Evolutionary conservation across 2,888 invertebrate genomes (phyloP).

Genomic region (Saturnia pavonia): DNA sequence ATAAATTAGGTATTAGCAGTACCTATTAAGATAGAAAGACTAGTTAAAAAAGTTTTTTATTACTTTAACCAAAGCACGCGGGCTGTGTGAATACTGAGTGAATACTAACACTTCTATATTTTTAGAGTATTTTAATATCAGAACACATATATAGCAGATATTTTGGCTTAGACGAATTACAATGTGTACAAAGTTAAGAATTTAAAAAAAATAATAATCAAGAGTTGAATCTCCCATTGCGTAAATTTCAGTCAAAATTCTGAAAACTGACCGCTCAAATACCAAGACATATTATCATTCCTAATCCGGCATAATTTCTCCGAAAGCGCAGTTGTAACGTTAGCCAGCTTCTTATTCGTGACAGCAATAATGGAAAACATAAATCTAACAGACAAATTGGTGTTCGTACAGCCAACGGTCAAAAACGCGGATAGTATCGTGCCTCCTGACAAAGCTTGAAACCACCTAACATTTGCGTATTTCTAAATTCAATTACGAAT

Average conservation of each 20-base stretch:
- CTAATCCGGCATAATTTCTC: constrained; percentile 26
- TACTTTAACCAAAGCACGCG: too few species aligned
- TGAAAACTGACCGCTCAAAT: not conserved
- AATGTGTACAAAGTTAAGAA: not conserved
- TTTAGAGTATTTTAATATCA: too few species aligned
- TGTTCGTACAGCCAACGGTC: constrained; percentile 61
- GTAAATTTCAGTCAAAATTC: not conserved
- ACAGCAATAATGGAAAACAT: constrained; percentile 68
- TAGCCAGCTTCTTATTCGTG: constrained; percentile 54
- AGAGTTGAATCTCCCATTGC: not conserved
- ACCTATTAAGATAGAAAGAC: too few species aligned
- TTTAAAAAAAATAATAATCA: not conserved
- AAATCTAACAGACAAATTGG: constrained; percentile 74
- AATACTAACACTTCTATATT: too few species aligned
- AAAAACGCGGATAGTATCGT: constrained; percentile 59
- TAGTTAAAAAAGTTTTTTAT: too few species aligned
- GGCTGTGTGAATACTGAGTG: too few species aligned
- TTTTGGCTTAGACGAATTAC: not conserved
- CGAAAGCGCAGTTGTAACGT: constrained; percentile 35
- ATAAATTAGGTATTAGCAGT: too few species aligned
- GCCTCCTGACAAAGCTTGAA: constrained; percentile 64
- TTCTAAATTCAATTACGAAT: constrained; percentile 28
- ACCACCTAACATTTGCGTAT: constrained; percentile 31
- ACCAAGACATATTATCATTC: constrained; percentile 16
- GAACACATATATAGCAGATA: too few species aligned